Evolutionary conservation across 2,888 invertebrate species (phyloP), one percentile per base, ranked within the genome.

Genomic region (Rhogogaster chlorosoma): DNA sequence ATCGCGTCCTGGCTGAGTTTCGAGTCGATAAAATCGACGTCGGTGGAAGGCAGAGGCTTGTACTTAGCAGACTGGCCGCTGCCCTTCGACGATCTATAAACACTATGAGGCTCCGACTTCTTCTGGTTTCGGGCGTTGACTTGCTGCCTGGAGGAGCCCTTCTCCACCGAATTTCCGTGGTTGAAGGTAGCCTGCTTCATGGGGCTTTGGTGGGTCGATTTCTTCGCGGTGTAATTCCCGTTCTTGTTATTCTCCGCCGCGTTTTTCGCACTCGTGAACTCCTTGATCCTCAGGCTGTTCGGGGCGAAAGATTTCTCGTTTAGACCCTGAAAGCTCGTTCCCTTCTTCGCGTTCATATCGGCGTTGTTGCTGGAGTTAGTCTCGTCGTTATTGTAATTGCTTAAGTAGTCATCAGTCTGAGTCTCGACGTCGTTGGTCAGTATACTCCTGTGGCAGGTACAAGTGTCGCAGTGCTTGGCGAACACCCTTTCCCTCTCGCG

Each of bases 391-490:
- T 73, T 12, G 42, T 42, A 77, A 77, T 77, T 77, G 29, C 29
- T 49, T 49, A 77, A 29, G 32, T 26, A 49, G 53, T 53, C 29
- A 45, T 53, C 77, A 77, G 93, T 93, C 87, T 93, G 93, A 0
- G 91, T 91, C 85, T 92, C 93, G 0, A 90, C 89, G 64, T 93
- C 92, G 0, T 92, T 87, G 88, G 90, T 91, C 22, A 92, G 86
- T 82, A 93, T 90, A 61, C 90, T 92, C 78, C 91, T 91, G 80
- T 93, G 92, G 92, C 98, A 98, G 70, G 96, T 96, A 90, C 98
- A 98, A 1, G 97, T 97, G 90, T 97, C 96, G 93, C 98, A 98
- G 91, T 98, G 98, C 93, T 97, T 97, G 1, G 96, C 95, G 83
- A 96, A 95, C 84, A 96, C 96, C 87, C 95, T 93, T 89, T 98